Base-by-base conservation (phyloP, 2,888 invertebrate species). In the Megastigmus dorsalis region DNA sequence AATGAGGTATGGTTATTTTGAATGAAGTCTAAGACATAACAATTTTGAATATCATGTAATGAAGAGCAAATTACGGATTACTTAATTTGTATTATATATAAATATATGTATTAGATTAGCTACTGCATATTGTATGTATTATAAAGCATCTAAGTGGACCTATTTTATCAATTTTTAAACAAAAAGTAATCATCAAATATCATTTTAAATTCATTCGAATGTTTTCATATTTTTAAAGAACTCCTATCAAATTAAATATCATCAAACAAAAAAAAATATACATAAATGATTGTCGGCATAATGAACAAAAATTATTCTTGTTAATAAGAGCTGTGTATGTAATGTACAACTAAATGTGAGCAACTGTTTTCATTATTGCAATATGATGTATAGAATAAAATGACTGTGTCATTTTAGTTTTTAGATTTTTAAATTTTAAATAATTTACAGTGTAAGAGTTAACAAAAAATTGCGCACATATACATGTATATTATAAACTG, bases 81-180 rank as follows among this genome's bases (percentile, higher is more conserved):
- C 76, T 77, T 77, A 77, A 77, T 77, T 77, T 77, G 76, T 74
- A 77, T 74, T 77, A 74, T 74, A 67, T 74, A 71, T 74, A 74
- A 63, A 73, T 73, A 63, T 70, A 66, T 74, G 70, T 76, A 76
- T 60, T 76, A 73, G 65, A 59, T 38, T 73, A 76, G 69, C 60
- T 60, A 45, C 52, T 67, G 63, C 63, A 76, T 62, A 74, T 74
- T 74, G 38, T 41, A 71, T 74, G 69, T 74, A 77, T 71, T 66
- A 71, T 71, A 71, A 76, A 62, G 20, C 10, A 66, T 55, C 41
- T 62, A 72, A 66, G 52, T 67, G 63, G 55, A 77, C 38, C 50
- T 69, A 76, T 69, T 73, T 73, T 76, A 72, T 55, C 38, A 68
- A 68, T 59, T 75, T 69, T 71, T 54, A 20, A 63, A 69, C 20